A percentile compares a stretch with the other conserved stretches of the same genome.
phyloP scores from a whole-genome alignment of 2,797 vertebrate genomes.

The Chloroceryle inda region DNA sequence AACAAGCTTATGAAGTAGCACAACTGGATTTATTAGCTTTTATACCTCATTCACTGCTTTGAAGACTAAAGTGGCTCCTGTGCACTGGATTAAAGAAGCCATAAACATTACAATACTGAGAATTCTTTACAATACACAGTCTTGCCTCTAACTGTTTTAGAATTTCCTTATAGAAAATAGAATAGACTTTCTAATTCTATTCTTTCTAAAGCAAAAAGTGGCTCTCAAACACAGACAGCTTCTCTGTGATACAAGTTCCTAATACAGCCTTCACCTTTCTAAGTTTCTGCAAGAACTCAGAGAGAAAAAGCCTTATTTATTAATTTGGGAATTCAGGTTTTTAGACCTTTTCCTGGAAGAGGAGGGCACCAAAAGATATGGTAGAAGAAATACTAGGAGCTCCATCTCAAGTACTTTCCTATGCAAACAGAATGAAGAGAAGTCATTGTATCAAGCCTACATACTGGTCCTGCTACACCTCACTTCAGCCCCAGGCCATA shows the following conservation, averaged over 20 bases:
- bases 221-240: background rate
- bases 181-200: background rate
- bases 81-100: background rate
- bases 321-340: background rate
- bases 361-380: background rate
- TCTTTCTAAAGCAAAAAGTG: background rate
- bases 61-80: background rate
- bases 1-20: background rate
- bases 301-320: background rate
- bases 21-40: background rate
- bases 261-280: background rate
- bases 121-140: background rate
- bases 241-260: background rate
- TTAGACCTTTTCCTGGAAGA: background rate
- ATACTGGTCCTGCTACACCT: background rate
- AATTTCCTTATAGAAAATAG: background rate
- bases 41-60: background rate
- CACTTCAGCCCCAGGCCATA: accelerated
- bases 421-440: background rate
- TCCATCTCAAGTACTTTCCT: background rate
- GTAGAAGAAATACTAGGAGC: background rate
- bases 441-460: background rate
- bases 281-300: background rate
- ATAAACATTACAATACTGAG: background rate
- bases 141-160: background rate